A percentile compares a stretch with the other conserved stretches of the same genome.
Conservation (phyloP, 2,113 vertebrate genomes). For the Nestor notabilis region DNA sequence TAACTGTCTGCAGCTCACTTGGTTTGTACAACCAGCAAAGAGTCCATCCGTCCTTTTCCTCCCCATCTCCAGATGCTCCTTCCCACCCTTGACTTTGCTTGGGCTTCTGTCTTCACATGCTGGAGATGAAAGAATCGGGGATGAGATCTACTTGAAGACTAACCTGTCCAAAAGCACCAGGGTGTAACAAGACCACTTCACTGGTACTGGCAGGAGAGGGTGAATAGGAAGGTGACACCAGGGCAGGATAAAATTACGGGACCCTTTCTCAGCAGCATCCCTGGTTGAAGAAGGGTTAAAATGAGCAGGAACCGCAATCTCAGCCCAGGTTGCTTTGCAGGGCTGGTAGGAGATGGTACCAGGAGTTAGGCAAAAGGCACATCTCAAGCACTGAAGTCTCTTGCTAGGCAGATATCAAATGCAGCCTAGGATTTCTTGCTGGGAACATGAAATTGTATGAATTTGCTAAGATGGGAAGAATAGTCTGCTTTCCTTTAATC, state of each 20-base stretch:
- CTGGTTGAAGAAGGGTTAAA: background rate
- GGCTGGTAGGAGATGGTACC: background rate
- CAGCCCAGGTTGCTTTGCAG: background rate
- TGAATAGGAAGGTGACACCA: background rate
- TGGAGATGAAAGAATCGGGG: accelerated
- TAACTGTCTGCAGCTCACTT: background rate
- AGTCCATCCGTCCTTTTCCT: background rate
- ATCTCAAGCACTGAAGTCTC: background rate
- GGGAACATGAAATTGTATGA: background rate
- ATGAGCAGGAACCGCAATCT: background rate
- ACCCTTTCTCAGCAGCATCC: background rate
- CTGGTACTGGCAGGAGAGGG: background rate
- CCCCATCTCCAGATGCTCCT: background rate
- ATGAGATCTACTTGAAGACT: background rate
- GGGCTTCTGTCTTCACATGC: background rate
- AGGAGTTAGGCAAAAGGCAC: background rate
- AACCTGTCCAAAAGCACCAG: background rate
- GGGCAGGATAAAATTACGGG: background rate
- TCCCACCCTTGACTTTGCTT: background rate
- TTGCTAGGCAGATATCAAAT: background rate
- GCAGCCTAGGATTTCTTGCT: background rate
- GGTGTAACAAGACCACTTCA: background rate
- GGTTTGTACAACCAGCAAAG: background rate
- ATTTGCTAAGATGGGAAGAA: background rate
- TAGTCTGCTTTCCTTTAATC: background rate